Base-by-base conservation (phyloP, 2,888 invertebrate genomes). In the Ectobius pallidus region DNA sequence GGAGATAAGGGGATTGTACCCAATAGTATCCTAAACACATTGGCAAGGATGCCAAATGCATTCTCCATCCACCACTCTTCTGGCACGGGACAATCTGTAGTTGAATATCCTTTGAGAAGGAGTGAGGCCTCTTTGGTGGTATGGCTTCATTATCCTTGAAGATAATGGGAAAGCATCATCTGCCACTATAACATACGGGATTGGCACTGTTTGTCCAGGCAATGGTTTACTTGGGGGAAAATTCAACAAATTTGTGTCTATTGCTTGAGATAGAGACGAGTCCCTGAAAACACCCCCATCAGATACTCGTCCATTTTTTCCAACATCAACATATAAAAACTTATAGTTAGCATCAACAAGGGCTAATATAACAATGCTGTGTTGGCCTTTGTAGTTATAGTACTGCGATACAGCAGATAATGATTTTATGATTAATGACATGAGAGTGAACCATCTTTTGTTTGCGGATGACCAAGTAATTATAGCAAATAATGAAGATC, bases 261-360 rank as follows among this genome's bases (percentile, higher is more conserved):
- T 6, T 55, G 42, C 1, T 73, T 30, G 18, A 16, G 22, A 44
- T 70, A 70, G 3, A 74, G 58, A 18, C n/a, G n/a, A n/a, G n/a
- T n/a, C n/a, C n/a, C n/a, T n/a, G n/a, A n/a, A n/a, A n/a, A n/a
- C 69, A 34, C 34, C 73, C 6, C 77, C 74, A 11, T 71, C 74
- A 46, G 72, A 72, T 70, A 78, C 78, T 69, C 74, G 44, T 25
- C 78, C 77, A 73, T 77, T 76, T 14, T 76, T 74, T 62, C 78
- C 77, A 16, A 78, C 68, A 73, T 78, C 76, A 16, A 78, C 65
- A 30, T 73, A 74, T 46, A 74, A 70, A 62, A 78, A 78, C 63
- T 73, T 75, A 61, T 77, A 78, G 20, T 78, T 69, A 3, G 77
- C 76, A 71, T 79, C 69, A 9, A 32, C 25, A 63, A 65, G 65